phyloP scores from a whole-genome alignment of 2,797 vertebrate species.

The Babyrousa celebensis region DNA sequence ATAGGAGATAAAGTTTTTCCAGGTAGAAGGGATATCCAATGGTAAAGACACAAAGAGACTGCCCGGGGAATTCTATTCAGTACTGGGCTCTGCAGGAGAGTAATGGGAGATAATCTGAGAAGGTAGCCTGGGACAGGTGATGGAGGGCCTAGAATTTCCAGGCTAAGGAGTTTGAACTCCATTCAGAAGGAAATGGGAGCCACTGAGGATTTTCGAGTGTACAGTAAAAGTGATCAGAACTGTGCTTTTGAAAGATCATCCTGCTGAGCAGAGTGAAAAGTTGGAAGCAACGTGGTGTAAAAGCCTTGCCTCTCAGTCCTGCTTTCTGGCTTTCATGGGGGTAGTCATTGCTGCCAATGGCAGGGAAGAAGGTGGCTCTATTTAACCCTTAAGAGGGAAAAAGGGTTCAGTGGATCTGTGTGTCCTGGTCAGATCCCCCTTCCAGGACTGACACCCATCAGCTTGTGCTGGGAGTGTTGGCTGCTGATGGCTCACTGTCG shows the following conservation, averaged over 20 bases:
- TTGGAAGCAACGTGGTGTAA: background rate
- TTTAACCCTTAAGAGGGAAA: background rate
- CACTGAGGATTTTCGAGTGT: background rate
- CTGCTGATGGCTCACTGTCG: background rate
- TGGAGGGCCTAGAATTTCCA: background rate
- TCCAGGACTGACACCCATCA: background rate
- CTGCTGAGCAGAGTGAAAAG: background rate
- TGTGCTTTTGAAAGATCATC: background rate
- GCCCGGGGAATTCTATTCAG: background rate
- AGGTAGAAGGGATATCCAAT: background rate
- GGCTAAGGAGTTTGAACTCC: background rate
- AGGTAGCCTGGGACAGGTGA: background rate
- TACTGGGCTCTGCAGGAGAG: background rate
- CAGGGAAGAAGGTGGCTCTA: background rate
- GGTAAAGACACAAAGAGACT: background rate
- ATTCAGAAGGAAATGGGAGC: background rate
- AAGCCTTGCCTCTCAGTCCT: background rate
- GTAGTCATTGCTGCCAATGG: background rate
- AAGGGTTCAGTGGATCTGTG: background rate
- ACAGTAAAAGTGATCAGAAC: background rate
- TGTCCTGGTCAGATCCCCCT: background rate
- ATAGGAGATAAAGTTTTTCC: background rate
- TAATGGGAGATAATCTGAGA: background rate
- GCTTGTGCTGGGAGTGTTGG: background rate
- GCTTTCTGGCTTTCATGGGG: background rate